A percentile compares a stretch with the other conserved stretches of the same genome.
Conservation (phyloP, 2,113 vertebrate genomes). For the Progne subis region DNA sequence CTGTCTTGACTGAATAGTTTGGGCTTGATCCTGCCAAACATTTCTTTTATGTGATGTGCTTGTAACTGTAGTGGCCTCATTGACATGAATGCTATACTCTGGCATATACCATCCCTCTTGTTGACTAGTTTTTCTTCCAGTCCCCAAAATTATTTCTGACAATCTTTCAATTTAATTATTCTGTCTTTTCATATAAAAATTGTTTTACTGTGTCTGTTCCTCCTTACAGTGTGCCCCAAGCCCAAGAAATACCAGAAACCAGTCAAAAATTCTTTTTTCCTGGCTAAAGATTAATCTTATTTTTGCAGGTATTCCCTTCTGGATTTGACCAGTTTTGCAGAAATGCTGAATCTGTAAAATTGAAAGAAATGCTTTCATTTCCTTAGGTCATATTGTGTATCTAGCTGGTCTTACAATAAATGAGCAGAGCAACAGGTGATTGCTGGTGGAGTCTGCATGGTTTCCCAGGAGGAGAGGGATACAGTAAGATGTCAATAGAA, state of each 20-base stretch:
- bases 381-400: not conserved
- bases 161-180: slow-evolving; percentile 23
- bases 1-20: not conserved
- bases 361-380: not conserved
- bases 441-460: not conserved
- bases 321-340: not conserved
- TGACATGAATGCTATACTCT: not conserved
- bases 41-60: not conserved
- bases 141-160: not conserved
- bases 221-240: not conserved
- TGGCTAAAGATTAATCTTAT: not conserved
- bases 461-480: not conserved
- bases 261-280: not conserved
- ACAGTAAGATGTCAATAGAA: not conserved
- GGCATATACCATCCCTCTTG: not conserved
- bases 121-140: not conserved
- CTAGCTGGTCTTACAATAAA: not conserved
- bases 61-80: not conserved
- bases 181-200: not conserved
- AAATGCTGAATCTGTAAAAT: not conserved
- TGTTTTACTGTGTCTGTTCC: not conserved
- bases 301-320: not conserved
- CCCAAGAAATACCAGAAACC: not conserved
- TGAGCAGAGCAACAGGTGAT: not conserved
- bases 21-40: not conserved